Conservation (phyloP, 2,797 vertebrate genomes). For the Anabacerthia variegaticeps region DNA sequence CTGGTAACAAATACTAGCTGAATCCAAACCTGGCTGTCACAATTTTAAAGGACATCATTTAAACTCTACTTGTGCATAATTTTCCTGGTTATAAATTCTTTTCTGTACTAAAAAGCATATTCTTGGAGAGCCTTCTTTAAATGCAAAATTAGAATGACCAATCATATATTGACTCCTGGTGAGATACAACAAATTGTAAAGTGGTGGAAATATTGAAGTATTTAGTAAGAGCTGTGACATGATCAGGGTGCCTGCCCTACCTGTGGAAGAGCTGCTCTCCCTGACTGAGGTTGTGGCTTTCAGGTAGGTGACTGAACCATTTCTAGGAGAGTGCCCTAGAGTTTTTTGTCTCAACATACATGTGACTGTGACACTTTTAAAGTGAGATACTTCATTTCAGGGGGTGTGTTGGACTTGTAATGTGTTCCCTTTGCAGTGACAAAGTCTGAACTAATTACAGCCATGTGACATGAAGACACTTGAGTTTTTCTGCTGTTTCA, state of each 20-base stretch:
- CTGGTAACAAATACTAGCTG: background rate
- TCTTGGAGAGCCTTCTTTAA: background rate
- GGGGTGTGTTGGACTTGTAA: background rate
- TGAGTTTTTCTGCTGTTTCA: background rate
- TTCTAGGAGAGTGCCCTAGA: background rate
- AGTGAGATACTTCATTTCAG: background rate
- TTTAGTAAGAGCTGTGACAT: background rate
- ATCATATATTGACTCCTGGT: background rate
- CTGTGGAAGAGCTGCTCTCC: background rate
- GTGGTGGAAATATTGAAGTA: background rate
- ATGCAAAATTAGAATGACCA: background rate
- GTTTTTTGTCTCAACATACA: fast-evolving
- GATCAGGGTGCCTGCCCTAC: background rate
- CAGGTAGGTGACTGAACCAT: background rate
- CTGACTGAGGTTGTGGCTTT: fast-evolving
- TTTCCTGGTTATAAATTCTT: background rate
- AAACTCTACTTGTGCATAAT: background rate
- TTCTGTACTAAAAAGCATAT: background rate
- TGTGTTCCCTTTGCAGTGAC: background rate
- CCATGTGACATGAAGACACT: background rate
- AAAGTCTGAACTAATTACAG: background rate
- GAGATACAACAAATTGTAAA: background rate
- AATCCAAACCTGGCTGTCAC: background rate
- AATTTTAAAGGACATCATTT: background rate
- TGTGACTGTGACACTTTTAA: background rate